These are phyloP conservation scores for Synchiropus splendidus DNA, from an alignment of 2,113 vertebrate genomes.

Conservation along the genomic window DNA sequence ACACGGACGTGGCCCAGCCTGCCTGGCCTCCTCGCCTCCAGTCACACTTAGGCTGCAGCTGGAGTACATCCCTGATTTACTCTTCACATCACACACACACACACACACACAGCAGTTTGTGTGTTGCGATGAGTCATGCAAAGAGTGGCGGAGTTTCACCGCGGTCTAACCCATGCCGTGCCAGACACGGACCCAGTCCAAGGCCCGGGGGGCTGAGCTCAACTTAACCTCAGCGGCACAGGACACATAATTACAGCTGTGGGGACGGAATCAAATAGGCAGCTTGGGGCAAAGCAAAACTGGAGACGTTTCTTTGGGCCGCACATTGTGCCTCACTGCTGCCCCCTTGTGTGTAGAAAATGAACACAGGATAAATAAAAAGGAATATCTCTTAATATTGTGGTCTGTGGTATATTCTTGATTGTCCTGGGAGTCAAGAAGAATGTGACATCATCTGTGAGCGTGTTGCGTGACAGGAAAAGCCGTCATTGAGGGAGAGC, in stretches of 20 bases:
- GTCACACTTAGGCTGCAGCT: constrained; percentile 33
- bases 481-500: no score
- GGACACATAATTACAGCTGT: constrained; percentile 22
- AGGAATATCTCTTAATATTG: no score
- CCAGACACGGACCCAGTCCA: constrained; percentile 20
- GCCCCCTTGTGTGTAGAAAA: constrained; percentile 33
- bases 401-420: no score
- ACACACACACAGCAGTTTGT: background rate
- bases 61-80: constrained; percentile 23
- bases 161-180: constrained; percentile 41
- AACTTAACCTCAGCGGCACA: constrained; percentile 14
- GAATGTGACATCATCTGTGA: no score
- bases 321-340: constrained; percentile 1
- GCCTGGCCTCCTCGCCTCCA: constrained; percentile 6
- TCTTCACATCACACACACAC: constrained; percentile 7
- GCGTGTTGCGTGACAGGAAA: no score
- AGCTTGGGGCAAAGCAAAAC: constrained; percentile 6
- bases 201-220: constrained; percentile 22
- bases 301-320: background rate
- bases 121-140: constrained; percentile 19
- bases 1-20: constrained; percentile 31
- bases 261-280: background rate
- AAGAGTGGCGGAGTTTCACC: constrained; percentile 18
- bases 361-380: background rate
- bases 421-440: no score